Conservation (phyloP, 2,113 vertebrate species). For the Heliornis fulica region DNA sequence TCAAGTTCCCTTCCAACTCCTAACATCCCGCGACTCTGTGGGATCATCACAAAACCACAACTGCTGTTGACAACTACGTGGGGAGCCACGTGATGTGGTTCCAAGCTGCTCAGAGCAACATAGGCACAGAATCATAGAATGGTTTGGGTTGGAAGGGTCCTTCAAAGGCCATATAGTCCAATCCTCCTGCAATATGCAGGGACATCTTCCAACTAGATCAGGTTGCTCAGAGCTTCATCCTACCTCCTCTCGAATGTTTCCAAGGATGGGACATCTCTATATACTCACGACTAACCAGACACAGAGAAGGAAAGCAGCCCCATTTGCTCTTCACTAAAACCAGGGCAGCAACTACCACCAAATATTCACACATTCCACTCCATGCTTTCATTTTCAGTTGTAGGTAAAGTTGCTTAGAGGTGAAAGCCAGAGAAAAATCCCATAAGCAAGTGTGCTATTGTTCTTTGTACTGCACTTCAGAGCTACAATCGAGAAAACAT, state of each 20-base stretch:
- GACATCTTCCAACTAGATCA: background rate
- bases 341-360: background rate
- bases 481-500: background rate
- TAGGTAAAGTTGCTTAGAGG: background rate
- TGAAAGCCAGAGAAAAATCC: background rate
- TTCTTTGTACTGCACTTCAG: background rate
- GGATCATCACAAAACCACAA: background rate
- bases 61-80: background rate
- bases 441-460: fast-evolving
- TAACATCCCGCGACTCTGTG: too few relatives aligned
- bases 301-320: background rate
- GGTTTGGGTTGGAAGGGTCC: background rate
- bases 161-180: background rate
- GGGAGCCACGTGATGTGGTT: background rate
- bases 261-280: too few relatives aligned
- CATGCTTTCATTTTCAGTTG: background rate
- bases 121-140: background rate
- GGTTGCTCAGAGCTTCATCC: background rate
- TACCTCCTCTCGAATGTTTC: too few relatives aligned
- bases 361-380: background rate
- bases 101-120: background rate
- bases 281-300: background rate
- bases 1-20: too few relatives aligned
- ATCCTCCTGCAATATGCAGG: background rate
- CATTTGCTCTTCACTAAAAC: background rate